Base-by-base conservation (phyloP, 23 tunicate species). In the Phallusia fumigata region DNA sequence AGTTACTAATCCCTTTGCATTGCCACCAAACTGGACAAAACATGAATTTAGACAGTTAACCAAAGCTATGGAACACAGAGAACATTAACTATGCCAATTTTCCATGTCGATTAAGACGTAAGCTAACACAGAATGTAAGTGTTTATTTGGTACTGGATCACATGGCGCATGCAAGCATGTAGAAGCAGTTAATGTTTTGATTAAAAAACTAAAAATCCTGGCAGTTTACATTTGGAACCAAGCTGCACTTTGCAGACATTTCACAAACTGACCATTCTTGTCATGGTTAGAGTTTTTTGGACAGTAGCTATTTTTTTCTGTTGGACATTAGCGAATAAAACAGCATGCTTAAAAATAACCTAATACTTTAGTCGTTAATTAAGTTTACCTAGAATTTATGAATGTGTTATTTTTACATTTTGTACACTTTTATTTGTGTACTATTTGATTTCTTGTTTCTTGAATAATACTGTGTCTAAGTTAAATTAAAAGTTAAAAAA, bases 211-310 rank as follows among this genome's bases (percentile, higher is more conserved):
- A 26, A 65, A 65, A 30, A 65, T 65, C 6, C 12, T 6, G 74
- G 74, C 6, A 30, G 32, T 28, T 30, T 65, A 12, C 74, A 30
- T 26, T 65, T 65, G 74, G 32, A 30, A 26, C 31, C 32, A 30
- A 65, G 74, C 32, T 65, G 74, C 32, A 65, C 74, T 6, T 30
- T 65, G 32, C 74, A 65, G 74, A 65, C 74, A 5, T 65, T 65
- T 65, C 32, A 65, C 32, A 65, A 30, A 11, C 74, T 26, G 31
- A 3, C 6, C 31, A 30, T 65, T 28, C 31, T 65, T 65, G 11
- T 30, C 31, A 65, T 65, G 74, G 74, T 65, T 5, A 65, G 31
- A 52, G 65, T 52, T 52, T 52, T 52, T 52, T 18, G 19, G 19
- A 52, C 19, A 52, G 18, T 73, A 5, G 3, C 34, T 28, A 75